Base-by-base conservation (phyloP, 2,113 vertebrate genomes). In the Notothenia coriiceps region DNA sequence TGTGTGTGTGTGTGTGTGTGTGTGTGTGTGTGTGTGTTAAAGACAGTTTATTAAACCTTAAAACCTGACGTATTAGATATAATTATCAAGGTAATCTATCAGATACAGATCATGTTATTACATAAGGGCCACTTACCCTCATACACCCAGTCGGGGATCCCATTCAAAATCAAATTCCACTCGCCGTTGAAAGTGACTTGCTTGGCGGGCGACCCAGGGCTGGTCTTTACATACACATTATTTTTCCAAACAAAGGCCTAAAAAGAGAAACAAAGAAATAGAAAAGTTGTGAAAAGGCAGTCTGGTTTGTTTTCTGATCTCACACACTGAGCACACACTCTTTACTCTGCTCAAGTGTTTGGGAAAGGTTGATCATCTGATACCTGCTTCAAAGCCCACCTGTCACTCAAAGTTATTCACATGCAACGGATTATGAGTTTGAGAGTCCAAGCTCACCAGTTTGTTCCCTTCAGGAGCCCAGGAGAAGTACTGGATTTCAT, bases 131-230 rank as follows among this genome's bases (percentile, higher is more conserved):
- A 55, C 84, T 92, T 91, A 98, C 98, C 98, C 91, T 99, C 98
- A 87, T 99, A 99, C 55, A 98, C 96, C 98, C 98, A 99, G 78
- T 99, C 98, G 50, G 98, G 98, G 77, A 98, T 93, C 17, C 98
- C 98, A 85, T 99, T 99, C 71, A 96, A 95, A 87, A 99, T 96
- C 84, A 86, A 17, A 88, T 97, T 96, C 65, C 95, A 81, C 85
- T 89, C 74, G 71, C 97, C 98, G 65, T 89, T 95, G 44, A 4
- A 80, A 20, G 97, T 99, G 88, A 99, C 86, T 89, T 89, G 93
- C 76, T 92, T 49, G 68, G 94, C 11, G 55, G 70, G 18, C 1
- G 93, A 86, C 81, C 47, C 84, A 6, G 96, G 96, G 55, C 91
- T 93, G 87, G 78, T 91, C 92, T 96, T 97, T 85, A 99, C 80